Evolutionary conservation across 1,140 invertebrate species (phyloP).

Genomic region (Calosoma granatense): DNA sequence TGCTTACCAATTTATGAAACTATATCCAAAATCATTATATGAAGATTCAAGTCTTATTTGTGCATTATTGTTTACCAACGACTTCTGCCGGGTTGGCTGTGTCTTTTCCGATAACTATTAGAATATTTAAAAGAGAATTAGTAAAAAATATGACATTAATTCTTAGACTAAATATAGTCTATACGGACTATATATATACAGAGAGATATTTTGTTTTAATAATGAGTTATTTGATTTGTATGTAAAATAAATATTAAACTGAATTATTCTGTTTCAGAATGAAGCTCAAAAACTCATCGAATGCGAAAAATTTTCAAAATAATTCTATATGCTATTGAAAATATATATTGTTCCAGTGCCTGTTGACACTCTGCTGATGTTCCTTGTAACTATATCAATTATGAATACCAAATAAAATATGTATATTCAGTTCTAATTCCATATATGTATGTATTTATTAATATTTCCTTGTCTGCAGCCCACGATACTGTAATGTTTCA

Average conservation of each 20-base stretch:
- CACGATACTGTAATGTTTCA: too few relatives aligned
- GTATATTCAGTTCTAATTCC: too few relatives aligned
- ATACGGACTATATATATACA: too few relatives aligned
- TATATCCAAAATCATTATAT: not conserved
- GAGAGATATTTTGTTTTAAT: too few relatives aligned
- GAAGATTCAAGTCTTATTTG: not conserved
- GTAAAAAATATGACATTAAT: too few relatives aligned
- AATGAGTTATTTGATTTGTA: too few relatives aligned
- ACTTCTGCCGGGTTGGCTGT: not conserved
- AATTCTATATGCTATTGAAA: not conserved
- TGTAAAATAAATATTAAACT: too few relatives aligned
- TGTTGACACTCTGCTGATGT: conserved; percentile 1
- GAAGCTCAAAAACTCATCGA: conserved; percentile 4
- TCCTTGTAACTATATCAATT: not conserved
- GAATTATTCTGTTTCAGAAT: not conserved
- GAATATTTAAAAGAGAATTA: too few relatives aligned
- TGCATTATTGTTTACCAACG: not conserved
- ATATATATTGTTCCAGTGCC: not conserved
- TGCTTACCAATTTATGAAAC: not conserved
- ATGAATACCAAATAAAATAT: not conserved
- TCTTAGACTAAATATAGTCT: too few relatives aligned
- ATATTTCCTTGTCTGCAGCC: too few relatives aligned
- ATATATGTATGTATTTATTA: not conserved
- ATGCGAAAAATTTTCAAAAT: not conserved
- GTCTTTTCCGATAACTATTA: not conserved